A percentile compares a stretch with the other conserved stretches of the same genome.
These are phyloP conservation scores for Diabrotica undecimpunctata DNA, from an alignment of 1,140 invertebrate species.

Conservation along the genomic window DNA sequence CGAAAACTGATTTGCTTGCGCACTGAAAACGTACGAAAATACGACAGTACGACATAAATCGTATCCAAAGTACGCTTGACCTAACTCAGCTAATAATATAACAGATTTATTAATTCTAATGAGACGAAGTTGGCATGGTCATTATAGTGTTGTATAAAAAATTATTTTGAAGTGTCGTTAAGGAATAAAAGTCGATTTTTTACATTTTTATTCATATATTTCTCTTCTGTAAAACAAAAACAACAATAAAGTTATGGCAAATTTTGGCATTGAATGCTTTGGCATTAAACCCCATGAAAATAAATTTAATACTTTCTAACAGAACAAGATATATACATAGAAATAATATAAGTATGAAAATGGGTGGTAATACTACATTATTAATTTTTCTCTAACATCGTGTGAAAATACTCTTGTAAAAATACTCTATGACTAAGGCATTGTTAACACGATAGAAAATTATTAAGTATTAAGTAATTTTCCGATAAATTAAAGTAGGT, in stretches of 20 bases:
- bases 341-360: slow-evolving; percentile 26
- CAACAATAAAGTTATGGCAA: slow-evolving; percentile 47
- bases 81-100: no score
- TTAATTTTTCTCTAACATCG: slow-evolving; percentile 31
- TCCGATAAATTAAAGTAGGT: slow-evolving; percentile 26
- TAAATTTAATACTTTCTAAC: slow-evolving; percentile 35
- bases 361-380: slow-evolving; percentile 35
- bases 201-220: slow-evolving; percentile 24
- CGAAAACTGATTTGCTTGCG: no score
- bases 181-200: not conserved
- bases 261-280: slow-evolving; percentile 51
- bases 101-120: no score
- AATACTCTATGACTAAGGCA: slow-evolving; percentile 46
- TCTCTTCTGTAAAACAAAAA: slow-evolving; percentile 43
- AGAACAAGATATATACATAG: slow-evolving; percentile 28
- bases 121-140: no score
- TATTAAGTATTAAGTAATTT: slow-evolving; percentile 28
- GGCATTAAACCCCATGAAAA: slow-evolving; percentile 44
- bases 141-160: no score
- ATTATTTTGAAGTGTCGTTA: no score
- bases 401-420: slow-evolving; percentile 47
- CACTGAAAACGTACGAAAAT: no score
- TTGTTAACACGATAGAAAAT: slow-evolving; percentile 35
- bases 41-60: no score
- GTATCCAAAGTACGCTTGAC: no score